Conservation (phyloP, 2,797 vertebrate species). For the Leontopithecus rosalia region DNA sequence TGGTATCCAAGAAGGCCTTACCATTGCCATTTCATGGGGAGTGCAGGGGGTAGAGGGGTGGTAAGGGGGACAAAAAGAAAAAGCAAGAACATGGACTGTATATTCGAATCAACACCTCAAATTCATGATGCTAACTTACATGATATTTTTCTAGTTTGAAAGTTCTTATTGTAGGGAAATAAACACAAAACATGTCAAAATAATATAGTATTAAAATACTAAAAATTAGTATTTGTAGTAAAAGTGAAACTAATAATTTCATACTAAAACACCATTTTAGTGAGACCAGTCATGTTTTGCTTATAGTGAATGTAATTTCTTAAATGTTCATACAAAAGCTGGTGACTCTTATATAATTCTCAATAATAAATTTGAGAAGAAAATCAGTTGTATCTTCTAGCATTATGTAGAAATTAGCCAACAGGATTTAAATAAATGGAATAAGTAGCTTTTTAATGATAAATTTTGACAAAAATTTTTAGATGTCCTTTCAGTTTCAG, state of each 20-base stretch:
- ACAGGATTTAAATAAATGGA: background rate
- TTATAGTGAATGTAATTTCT: background rate
- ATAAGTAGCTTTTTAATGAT: background rate
- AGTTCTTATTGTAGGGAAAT: background rate
- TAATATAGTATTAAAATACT: background rate
- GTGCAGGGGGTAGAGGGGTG: background rate
- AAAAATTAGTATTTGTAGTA: background rate
- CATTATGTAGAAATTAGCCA: background rate
- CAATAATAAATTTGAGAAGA: background rate
- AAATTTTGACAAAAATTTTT: background rate
- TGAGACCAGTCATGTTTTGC: background rate
- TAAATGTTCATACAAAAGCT: background rate
- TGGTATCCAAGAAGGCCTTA: background rate
- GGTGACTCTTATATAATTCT: background rate
- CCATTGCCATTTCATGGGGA: background rate
- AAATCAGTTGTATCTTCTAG: background rate
- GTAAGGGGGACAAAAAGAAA: background rate
- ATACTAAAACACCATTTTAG: background rate
- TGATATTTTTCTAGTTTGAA: background rate
- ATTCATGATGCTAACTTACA: background rate
- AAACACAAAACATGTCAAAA: background rate
- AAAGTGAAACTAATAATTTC: conserved; percentile 15
- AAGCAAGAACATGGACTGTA: background rate
- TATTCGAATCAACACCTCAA: background rate
- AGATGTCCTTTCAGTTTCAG: conserved; percentile 17